Percentiles rank a stretch among this genome's conserved stretches.
These are phyloP conservation scores for Coregonus sp. DNA, from an alignment of 2,797 vertebrate species.

Conservation along the genomic window DNA sequence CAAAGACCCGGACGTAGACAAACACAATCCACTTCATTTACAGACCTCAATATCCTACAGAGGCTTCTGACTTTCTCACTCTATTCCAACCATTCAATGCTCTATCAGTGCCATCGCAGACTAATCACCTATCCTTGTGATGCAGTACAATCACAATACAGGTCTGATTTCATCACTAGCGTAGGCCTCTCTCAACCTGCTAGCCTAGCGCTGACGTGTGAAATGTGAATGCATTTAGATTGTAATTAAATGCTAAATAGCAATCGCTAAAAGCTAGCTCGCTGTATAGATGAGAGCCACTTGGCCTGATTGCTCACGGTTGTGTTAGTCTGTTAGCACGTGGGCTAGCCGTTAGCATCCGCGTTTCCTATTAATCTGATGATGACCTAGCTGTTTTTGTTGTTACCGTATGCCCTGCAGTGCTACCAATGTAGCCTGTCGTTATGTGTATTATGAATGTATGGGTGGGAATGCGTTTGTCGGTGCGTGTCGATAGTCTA, in stretches of 20 bases:
- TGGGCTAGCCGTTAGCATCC: too few relatives aligned
- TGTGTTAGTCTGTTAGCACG: too few relatives aligned
- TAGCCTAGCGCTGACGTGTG: not conserved
- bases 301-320: not conserved
- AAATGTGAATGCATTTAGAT: not conserved
- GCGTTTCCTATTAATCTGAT: too few relatives aligned
- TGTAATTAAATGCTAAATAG: not conserved
- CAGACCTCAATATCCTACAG: too few relatives aligned
- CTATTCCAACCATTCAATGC: not conserved
- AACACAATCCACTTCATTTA: too few relatives aligned
- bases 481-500: not conserved
- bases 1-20: too few relatives aligned
- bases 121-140: not conserved
- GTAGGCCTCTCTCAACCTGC: not conserved
- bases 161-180: not conserved
- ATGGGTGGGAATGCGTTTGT: not conserved
- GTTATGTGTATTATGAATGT: not conserved
- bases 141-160: not conserved
- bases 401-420: not conserved
- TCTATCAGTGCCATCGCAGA: not conserved
- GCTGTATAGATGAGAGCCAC: not conserved
- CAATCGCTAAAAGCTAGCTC: not conserved
- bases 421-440: not conserved
- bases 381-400: not conserved
- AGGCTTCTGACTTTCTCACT: too few relatives aligned